Evolutionary conservation across 2,113 vertebrate genomes (phyloP).

Genomic region (Aspidoscelis tigris): DNA sequence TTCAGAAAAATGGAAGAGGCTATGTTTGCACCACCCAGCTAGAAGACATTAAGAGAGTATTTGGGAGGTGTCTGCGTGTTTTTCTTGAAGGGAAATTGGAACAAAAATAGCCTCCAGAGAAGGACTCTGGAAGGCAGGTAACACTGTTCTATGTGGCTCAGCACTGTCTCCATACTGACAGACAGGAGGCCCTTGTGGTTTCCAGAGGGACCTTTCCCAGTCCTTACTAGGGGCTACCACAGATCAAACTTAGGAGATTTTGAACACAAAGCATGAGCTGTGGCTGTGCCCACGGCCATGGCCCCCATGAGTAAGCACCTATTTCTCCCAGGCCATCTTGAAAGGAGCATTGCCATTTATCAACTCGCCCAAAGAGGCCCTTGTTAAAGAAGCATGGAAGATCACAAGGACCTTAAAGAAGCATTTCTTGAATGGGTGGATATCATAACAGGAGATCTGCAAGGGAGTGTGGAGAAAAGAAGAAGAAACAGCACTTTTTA

Average conservation of each 20-base stretch:
- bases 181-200: no score
- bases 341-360: neutral
- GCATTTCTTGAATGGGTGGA: neutral
- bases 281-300: no score
- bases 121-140: neutral
- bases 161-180: no score
- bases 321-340: no score
- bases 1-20: neutral
- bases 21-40: neutral
- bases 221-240: no score
- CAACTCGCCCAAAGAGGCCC: no score
- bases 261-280: no score
- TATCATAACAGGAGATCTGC: neutral
- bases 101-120: neutral
- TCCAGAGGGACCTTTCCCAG: no score
- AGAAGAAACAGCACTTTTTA: no score
- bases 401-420: neutral
- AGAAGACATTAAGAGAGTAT: neutral
- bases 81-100: neutral
- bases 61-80: neutral
- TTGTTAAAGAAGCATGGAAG: neutral
- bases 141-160: no score
- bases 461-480: rapidly evolving
- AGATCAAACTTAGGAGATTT: no score
- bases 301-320: no score